These are phyloP conservation scores for Jacana jacana DNA, from an alignment of 2,113 vertebrate species.

Conservation along the genomic window DNA sequence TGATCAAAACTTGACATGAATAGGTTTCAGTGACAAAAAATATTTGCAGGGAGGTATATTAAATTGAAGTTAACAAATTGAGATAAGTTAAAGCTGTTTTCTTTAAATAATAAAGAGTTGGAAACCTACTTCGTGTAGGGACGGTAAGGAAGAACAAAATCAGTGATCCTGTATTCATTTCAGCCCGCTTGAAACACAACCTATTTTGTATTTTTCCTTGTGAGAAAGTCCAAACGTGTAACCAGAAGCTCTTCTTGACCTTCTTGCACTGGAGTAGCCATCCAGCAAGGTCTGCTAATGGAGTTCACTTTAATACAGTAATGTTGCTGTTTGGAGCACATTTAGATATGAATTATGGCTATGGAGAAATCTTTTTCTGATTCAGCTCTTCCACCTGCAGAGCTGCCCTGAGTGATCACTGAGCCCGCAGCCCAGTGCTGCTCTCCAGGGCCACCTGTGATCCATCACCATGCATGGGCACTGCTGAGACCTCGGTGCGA, in stretches of 20 bases:
- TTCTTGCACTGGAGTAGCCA: accelerated
- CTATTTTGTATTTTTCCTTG: neutral
- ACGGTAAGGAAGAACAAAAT: neutral
- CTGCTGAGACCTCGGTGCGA: neutral
- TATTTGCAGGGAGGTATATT: neutral
- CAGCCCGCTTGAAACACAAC: neutral
- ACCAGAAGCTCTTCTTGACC: neutral
- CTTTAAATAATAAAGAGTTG: neutral
- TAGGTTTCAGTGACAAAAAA: neutral
- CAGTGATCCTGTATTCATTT: neutral
- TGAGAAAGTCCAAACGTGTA: neutral
- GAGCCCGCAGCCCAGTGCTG: neutral
- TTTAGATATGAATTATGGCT: neutral
- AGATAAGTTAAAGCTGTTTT: neutral
- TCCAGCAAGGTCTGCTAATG: neutral
- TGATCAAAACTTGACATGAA: neutral
- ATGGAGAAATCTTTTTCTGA: neutral
- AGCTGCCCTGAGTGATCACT: neutral
- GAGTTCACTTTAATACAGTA: neutral
- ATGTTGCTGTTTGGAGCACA: neutral
- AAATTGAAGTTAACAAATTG: neutral
- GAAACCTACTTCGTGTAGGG: neutral
- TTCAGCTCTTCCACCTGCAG: neutral
- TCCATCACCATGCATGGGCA: neutral
- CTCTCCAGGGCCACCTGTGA: neutral